Evolutionary conservation across 2,888 invertebrate genomes (phyloP), one percentile per base, ranked within the genome.

Genomic region (Apamea anceps): DNA sequence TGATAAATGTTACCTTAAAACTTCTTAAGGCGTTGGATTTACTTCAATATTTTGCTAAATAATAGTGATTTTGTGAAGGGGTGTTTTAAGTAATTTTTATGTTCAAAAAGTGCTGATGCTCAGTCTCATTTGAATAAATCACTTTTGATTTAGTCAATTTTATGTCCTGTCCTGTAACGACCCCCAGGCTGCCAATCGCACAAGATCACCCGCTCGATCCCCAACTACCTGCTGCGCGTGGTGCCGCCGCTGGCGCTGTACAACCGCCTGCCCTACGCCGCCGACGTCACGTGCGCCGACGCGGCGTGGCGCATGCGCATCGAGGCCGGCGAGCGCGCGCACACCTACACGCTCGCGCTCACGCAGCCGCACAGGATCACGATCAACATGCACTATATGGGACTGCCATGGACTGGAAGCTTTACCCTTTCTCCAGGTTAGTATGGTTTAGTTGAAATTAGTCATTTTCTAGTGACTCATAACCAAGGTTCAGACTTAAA

Each of bases 261-360:
- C 95, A 99, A 98, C 94, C 98, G 98, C 51, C 96, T 99, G 65
- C 98, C 98, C 0, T 98, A 98, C 93, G 98, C 98, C 0, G 80
- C 88, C 5, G 87, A 90, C 66, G 84, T 91, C 77, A 37, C 80
- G 1, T 88, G 91, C 70, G 87, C 87, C 0, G 85, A 90, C 2
- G 88, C 86, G 0, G 90, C 85, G 0, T 92, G 94, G 90, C 91
- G 95, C 82, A 96, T 97, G 85, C 97, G 98, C 84, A 96, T 98
- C 18, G 98, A 98, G 92, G 98, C 98, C 0, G 98, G 98, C 2
- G 98, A 98, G 89, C 97, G 97, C 82, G 97, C 97, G 48, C 98
- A 98, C 85, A 96, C 98, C 25, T 98, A 98, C 93, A 97, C 97
- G 37, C 94, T 98, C 75, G 97, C 98, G 91, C 96, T 98, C 79